Percentiles rank a stretch among this genome's conserved stretches.
Evolutionary conservation across 2,888 invertebrate genomes (phyloP).

Genomic region (Hololepta plana): DNA sequence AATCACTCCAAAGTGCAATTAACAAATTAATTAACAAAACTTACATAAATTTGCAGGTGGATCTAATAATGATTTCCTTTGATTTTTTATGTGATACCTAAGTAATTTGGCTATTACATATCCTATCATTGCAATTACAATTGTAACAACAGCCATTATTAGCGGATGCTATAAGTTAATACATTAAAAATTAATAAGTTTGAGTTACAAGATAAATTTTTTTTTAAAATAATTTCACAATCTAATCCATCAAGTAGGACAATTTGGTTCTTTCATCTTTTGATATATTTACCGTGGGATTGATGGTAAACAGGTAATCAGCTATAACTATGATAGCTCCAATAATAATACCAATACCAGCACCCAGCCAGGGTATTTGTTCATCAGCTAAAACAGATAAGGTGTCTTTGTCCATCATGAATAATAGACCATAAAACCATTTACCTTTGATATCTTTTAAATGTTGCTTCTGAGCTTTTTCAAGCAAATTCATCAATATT

Average conservation of each 20-base stretch:
- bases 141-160: slow-evolving; percentile 50
- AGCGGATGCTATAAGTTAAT: slow-evolving; percentile 43
- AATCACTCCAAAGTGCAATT: neutral
- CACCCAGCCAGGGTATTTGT: slow-evolving; percentile 57
- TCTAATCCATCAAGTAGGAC: too few relatives aligned
- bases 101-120: slow-evolving; percentile 44
- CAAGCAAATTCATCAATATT: slow-evolving; percentile 42
- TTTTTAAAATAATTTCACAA: too few relatives aligned
- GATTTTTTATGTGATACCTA: slow-evolving; percentile 33
- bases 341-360: slow-evolving; percentile 50
- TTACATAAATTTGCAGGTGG: slow-evolving; percentile 31
- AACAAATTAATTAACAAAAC: slow-evolving; percentile 8
- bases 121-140: slow-evolving; percentile 46
- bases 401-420: slow-evolving; percentile 3
- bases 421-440: slow-evolving; percentile 2
- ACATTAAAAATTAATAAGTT: slow-evolving; percentile 4
- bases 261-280: slow-evolving; percentile 1
- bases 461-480: slow-evolving; percentile 23
- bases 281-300: slow-evolving; percentile 38
- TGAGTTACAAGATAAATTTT: too few relatives aligned
- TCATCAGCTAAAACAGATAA: slow-evolving; percentile 37
- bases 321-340: slow-evolving; percentile 51
- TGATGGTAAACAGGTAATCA: slow-evolving; percentile 45
- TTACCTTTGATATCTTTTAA: slow-evolving; percentile 21
- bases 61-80: slow-evolving; percentile 32